These are phyloP conservation scores for Melitaea athalia DNA, from an alignment of 2,888 invertebrate species.

Conservation along the genomic window DNA sequence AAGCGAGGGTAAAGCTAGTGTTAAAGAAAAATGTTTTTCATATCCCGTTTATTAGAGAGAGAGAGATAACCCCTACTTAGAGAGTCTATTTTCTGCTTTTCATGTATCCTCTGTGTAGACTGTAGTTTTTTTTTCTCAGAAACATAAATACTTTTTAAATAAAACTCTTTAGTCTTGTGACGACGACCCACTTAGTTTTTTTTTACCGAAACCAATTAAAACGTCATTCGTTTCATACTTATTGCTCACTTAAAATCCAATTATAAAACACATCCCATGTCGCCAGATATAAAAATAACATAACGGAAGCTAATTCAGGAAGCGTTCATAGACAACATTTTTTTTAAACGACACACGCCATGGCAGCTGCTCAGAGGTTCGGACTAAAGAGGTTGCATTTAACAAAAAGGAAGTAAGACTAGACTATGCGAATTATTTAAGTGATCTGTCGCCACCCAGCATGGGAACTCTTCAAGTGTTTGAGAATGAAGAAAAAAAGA, in stretches of 20 bases:
- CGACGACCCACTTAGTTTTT: conserved; percentile 31
- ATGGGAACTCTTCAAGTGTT: conserved; percentile 70
- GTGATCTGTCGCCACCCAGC: conserved; percentile 80
- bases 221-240: conserved; percentile 22
- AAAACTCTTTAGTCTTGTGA: neutral
- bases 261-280: conserved; percentile 36
- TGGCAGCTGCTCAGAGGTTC: conserved; percentile 57
- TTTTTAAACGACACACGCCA: conserved; percentile 66
- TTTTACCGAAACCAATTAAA: conserved; percentile 27
- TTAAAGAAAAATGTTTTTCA: too few species aligned
- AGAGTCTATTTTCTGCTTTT: too few species aligned
- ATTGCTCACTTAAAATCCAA: conserved; percentile 25
- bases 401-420: conserved; percentile 68
- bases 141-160: neutral
- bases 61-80: too few species aligned
- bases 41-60: too few species aligned
- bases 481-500: conserved; percentile 45
- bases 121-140: neutral
- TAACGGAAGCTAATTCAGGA: conserved; percentile 48
- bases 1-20: too few species aligned
- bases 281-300: conserved; percentile 43
- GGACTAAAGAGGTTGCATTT: conserved; percentile 46
- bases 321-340: conserved; percentile 55
- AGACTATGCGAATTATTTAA: conserved; percentile 79
- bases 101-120: too few species aligned